Evolutionary conservation across 2,888 invertebrate genomes (phyloP), one percentile per base, ranked within the genome.

Genomic region (Coelinius sp.): DNA sequence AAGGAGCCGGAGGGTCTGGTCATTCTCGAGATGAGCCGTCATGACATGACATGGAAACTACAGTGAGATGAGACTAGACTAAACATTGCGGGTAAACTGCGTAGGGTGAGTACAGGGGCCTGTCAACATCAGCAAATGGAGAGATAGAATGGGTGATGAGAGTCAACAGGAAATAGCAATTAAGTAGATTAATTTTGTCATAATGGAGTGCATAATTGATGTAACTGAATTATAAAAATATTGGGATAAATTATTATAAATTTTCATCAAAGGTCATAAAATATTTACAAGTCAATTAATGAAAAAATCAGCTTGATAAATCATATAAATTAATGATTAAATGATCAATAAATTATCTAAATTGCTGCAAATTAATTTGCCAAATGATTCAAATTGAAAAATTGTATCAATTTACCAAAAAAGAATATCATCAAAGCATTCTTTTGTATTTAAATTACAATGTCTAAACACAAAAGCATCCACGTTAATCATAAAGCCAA

Each of bases 161-260:
- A 63, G 73, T 76, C 76, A 84, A 84, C 86, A 83, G 86, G 86
- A 86, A 86, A 80, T 77, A 78, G 78, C 80, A 84, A 84, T 85
- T 85, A 82, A 84, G 82, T 81, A 81, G 80, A 84, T 85, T 85
- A 86, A 86, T 83, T 81, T 22, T 67, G 59, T 65, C 68, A 77
- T 75, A 81, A 82, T 80, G 83, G 82, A 82, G 80, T 80, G 81
- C 80, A 80, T 80, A 84, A 83, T 83, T 81, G 79, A 73, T 73
- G 77, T 80, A 82, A 59, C 20, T 31, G 17, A 59, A 59, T 59
- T 59, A 59, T 59, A 17, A 20, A 20, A 59, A 31, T 1, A 35
- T 17, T 59, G 14, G 17, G 35, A 59, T 17, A 4, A 35, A 59
- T 35, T 35, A 6, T 35, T 10, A 27, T 35, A 8, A 59, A 35